phyloP scores from a whole-genome alignment of 2,113 vertebrate genomes.

The Lycaon pictus region DNA sequence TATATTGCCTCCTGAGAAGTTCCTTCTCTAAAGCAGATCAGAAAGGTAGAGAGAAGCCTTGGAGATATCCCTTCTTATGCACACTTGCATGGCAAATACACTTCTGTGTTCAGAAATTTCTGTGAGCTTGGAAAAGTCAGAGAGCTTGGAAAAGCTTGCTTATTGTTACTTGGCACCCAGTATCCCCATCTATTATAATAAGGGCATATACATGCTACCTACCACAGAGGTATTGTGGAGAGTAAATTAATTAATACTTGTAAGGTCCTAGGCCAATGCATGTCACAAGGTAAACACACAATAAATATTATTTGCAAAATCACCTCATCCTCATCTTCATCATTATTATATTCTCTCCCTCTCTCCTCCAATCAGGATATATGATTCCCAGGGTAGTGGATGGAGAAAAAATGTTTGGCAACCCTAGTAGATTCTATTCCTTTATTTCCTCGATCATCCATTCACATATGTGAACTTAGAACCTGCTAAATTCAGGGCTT shows the following conservation, averaged over 20 bases:
- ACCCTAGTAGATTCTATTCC: not conserved
- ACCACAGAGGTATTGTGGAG: not conserved
- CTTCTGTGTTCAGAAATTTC: constrained; percentile 10
- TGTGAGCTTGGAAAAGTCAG: not conserved
- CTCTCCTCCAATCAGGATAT: not conserved
- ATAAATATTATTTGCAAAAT: not conserved
- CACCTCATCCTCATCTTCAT: not conserved
- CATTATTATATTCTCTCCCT: not conserved
- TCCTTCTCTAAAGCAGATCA: not conserved
- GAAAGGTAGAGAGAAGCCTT: constrained; percentile 12
- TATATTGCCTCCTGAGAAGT: not conserved
- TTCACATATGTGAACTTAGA: not conserved
- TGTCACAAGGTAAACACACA: not conserved
- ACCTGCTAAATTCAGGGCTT: not conserved
- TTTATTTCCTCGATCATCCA: not conserved
- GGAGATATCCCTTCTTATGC: not conserved
- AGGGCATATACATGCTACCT: not conserved
- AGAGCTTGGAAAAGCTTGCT: not conserved
- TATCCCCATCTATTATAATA: constrained; percentile 24
- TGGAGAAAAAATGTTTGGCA: not conserved
- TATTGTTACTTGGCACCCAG: not conserved
- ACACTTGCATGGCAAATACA: not conserved
- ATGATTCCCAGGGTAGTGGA: not conserved
- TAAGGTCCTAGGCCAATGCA: not conserved
- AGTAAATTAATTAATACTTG: not conserved